Conservation (phyloP, 37 sponge, comb jelly and placozoan genomes). For the Lycopodina hypogea region DNA sequence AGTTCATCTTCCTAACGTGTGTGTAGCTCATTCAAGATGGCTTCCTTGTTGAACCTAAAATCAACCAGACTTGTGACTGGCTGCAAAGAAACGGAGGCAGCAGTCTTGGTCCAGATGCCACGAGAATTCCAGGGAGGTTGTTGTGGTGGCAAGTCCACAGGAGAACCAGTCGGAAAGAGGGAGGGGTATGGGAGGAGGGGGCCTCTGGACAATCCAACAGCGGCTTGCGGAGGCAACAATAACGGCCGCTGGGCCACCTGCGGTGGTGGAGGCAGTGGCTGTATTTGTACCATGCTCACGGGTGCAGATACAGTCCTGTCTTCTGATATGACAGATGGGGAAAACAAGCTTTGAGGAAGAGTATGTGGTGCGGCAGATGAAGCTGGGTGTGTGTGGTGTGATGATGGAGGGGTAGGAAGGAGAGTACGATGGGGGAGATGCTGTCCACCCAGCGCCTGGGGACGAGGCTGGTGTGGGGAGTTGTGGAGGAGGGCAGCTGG, state of each 20-base stretch:
- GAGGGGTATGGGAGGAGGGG: no score
- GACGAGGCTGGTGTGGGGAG: neutral
- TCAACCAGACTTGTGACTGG: neutral
- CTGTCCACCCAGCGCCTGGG: neutral
- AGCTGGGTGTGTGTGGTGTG: neutral
- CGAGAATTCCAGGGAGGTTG: no score
- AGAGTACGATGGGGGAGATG: neutral
- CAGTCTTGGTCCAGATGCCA: neutral
- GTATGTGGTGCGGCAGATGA: neutral
- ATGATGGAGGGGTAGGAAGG: neutral
- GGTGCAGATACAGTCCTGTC: no score
- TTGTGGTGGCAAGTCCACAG: no score
- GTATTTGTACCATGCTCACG: no score
- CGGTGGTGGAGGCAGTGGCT: no score
- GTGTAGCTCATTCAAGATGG: neutral
- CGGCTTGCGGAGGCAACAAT: no score
- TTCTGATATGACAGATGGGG: neutral
- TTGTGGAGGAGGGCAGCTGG: neutral
- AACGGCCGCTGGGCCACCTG: no score
- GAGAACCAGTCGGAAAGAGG: no score
- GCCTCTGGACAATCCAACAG: no score
- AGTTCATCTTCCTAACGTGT: neutral
- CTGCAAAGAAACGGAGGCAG: neutral
- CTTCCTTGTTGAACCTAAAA: slow-evolving; percentile 16
- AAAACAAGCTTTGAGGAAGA: neutral